A percentile compares a stretch with the other conserved stretches of the same genome.
phyloP scores from a whole-genome alignment of 2,113 vertebrate species.

The Noturus placidus region DNA sequence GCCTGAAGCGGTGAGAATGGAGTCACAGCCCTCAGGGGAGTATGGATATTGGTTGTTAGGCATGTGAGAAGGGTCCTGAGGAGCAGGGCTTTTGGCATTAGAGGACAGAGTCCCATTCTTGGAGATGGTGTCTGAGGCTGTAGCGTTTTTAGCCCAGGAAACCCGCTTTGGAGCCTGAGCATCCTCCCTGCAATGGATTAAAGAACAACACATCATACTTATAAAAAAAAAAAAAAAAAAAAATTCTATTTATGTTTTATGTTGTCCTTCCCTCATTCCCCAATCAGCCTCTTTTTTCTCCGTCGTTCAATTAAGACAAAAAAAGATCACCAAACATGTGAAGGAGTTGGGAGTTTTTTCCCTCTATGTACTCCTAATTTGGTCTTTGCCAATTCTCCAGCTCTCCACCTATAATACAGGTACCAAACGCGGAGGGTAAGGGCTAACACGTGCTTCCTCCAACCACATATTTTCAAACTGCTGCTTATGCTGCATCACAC shows the following conservation, averaged over 20 bases:
- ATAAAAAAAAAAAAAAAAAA: too few species aligned
- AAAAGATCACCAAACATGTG: neutral
- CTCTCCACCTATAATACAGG: neutral
- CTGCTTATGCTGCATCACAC: neutral
- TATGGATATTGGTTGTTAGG: constrained; percentile 68
- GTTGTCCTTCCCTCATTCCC: neutral
- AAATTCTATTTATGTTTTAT: neutral
- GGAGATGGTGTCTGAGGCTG: constrained; percentile 78
- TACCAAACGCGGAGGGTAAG: neutral
- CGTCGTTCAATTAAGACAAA: neutral
- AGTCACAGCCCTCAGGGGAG: constrained; percentile 65
- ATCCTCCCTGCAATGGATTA: constrained; percentile 75
- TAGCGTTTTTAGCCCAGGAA: constrained; percentile 82
- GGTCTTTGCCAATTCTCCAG: neutral
- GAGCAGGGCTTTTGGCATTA: constrained; percentile 75
- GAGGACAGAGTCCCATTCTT: constrained; percentile 89
- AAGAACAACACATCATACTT: neutral
- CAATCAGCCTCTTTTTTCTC: neutral
- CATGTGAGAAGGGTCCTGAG: constrained; percentile 60
- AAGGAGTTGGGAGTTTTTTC: neutral
- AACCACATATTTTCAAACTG: neutral
- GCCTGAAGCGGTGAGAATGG: constrained; percentile 64
- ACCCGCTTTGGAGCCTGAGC: constrained; percentile 82
- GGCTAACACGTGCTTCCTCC: neutral
- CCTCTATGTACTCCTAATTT: neutral